These are phyloP conservation scores for Cariama cristata DNA, from an alignment of 2,113 vertebrate genomes.

Conservation along the genomic window DNA sequence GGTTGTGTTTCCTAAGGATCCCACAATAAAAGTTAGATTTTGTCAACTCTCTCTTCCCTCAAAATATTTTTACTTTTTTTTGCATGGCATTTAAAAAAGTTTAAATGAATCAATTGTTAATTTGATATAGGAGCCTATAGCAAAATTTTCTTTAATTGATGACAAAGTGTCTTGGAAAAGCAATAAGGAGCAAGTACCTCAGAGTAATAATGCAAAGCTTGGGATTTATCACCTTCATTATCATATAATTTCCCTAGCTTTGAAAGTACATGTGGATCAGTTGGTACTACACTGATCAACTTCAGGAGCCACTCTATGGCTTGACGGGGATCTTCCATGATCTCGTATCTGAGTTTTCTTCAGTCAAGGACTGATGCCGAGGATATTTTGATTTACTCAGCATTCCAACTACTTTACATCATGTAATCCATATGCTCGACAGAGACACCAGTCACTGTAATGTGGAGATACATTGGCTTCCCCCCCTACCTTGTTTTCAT, in stretches of 20 bases:
- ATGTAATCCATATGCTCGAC: background rate
- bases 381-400: background rate
- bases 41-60: background rate
- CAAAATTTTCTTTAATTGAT: background rate
- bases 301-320: conserved; percentile 95
- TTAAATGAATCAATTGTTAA: background rate
- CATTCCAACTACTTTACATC: background rate
- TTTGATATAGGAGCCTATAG: background rate
- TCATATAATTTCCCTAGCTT: conserved; percentile 92
- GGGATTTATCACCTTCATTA: conserved; percentile 92
- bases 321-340: conserved; percentile 89
- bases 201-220: conserved; percentile 93
- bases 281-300: conserved; percentile 90
- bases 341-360: conserved; percentile 83
- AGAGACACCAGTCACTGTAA: background rate
- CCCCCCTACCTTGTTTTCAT: background rate
- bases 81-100: background rate
- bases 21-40: background rate
- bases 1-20: background rate
- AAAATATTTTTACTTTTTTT: background rate
- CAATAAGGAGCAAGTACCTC: conserved; percentile 79
- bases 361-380: conserved; percentile 73
- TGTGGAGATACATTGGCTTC: background rate
- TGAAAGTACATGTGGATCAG: conserved; percentile 86
- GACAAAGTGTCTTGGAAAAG: background rate